Evolutionary conservation across 2,888 invertebrate species (phyloP), one percentile per base, ranked within the genome.

Genomic region (Calliopum simillimum): DNA sequence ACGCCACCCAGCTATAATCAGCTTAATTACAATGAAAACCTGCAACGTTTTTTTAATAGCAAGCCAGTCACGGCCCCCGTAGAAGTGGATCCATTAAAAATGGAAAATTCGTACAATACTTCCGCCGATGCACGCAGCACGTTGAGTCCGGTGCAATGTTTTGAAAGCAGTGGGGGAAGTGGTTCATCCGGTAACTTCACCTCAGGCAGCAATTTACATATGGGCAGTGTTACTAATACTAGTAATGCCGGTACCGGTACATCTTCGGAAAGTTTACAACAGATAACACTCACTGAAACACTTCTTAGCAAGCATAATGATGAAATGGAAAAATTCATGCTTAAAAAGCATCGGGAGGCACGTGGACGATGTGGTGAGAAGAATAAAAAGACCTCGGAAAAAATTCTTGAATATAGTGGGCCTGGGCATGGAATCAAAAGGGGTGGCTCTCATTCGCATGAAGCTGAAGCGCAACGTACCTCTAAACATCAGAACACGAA

Each of bases 1-100:
- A 93, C 94, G 0, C 93, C 92, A 0, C 91, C 94, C 8, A 95
- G 93, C 80, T 96, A 96, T 87, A 93, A 91, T 79, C 94, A 94
- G 81, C 88, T 95, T 8, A 96, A 95, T 85, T 95, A 93, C 82
- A 93, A 93, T 78, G 94, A 95, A 79, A 96, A 93, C 79, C 87
- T 94, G 73, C 90, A 92, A 81, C 88, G 91, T 75, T 91, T 91
- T 82, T 91, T 91, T 80, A 89, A 90, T 81, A 91, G 91, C 79
- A 89, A 91, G 76, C 91, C 91, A 1, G 88, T 89, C 74, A 91
- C 91, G 1, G 88, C 88, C 0, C 85, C 87, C 16, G 73, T 72
- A 2, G 88, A 89, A 3, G 88, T 88, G 73, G 89, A 88, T 74
- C 87, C 88, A 3, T 79, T 83, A 8, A 86, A 86, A 59, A 81